Conservation (phyloP, 2,113 vertebrate genomes). For the Spea bombifrons region DNA sequence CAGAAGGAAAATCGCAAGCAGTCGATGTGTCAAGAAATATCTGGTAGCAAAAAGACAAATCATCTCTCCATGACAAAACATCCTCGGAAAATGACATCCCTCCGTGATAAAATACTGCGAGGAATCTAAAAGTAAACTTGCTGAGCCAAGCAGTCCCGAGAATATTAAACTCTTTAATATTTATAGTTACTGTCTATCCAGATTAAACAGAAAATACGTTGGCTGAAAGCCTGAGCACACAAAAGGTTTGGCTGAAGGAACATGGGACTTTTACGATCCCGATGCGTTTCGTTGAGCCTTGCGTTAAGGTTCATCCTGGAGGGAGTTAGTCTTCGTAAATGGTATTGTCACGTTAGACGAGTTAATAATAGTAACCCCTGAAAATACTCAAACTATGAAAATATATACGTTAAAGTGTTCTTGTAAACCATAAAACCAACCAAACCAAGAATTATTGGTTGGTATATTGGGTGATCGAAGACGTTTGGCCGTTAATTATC, state of each 20-base stretch:
- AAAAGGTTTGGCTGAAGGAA: constrained; percentile 27
- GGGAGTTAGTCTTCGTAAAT: too few relatives aligned
- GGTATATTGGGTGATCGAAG: too few relatives aligned
- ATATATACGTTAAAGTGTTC: too few relatives aligned
- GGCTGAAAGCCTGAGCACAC: constrained; percentile 38
- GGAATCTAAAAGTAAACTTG: constrained; percentile 38
- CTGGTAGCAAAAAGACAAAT: constrained; percentile 38
- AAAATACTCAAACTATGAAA: too few relatives aligned
- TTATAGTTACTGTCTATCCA: constrained; percentile 44
- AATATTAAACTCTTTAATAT: constrained; percentile 44
- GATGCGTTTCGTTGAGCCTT: not conserved
- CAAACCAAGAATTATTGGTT: too few relatives aligned
- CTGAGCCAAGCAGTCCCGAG: constrained; percentile 33
- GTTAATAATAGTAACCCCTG: too few relatives aligned
- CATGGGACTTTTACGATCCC: not conserved
- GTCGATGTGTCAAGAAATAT: constrained; percentile 24
- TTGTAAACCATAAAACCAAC: too few relatives aligned
- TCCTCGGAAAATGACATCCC: constrained; percentile 27
- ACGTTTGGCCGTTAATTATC: too few relatives aligned
- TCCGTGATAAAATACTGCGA: constrained; percentile 21
- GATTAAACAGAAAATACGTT: constrained; percentile 39
- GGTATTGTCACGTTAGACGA: too few relatives aligned
- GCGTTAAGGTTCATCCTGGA: too few relatives aligned
- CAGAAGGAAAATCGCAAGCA: constrained; percentile 14
- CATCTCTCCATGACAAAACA: constrained; percentile 35